Evolutionary conservation across 2,888 invertebrate genomes (phyloP), one percentile per base, ranked within the genome.

Genomic region (Dynastes maya): DNA sequence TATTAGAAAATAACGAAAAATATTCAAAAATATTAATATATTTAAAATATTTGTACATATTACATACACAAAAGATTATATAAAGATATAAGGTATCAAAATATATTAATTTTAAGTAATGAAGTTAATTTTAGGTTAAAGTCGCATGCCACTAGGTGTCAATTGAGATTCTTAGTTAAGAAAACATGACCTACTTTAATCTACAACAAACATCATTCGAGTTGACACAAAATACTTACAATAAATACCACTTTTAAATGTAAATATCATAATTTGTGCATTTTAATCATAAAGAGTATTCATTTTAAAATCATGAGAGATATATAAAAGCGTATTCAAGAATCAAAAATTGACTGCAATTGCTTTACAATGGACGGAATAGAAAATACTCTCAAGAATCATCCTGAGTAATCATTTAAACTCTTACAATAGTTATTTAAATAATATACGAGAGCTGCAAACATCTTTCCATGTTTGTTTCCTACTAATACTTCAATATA

Each of bases 11-110:
- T 22, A 16, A 8, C 11, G 2, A 29, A 16, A 45, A 37, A 67
- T 67, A 45, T 67, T 67, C 45, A 29, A 63, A 29, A 63, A 63
- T 63, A 63, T 63, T 63, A 63, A 63, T 63, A 32, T 29, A 63
- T 67, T 16, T 67, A 16, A 16, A 37, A 8, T 67, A 40, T 67
- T 67, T 67, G 40, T 40, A 67, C 37, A 67, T 58, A 67, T 1
- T 67, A 40, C 16, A 45, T 45, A 67, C 45, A 49, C 45, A 9
- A 65, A 40, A 67, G 40, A 65, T 53, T 16, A 65, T 65, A 65
- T 8, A 67, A 40, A 16, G 37, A 16, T 67, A 37, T 65, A 53
- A 16, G 32, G 32, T 37, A 45, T 45, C 63, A 63, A 63, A 63
- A 63, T 63, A 27, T 45, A 11, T 45, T 45, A 45, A 45, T 45